Percentiles rank a stretch among this genome's conserved stretches.
phyloP scores from a whole-genome alignment of 2,797 vertebrate species.

The Microctenopoma lineatum region DNA sequence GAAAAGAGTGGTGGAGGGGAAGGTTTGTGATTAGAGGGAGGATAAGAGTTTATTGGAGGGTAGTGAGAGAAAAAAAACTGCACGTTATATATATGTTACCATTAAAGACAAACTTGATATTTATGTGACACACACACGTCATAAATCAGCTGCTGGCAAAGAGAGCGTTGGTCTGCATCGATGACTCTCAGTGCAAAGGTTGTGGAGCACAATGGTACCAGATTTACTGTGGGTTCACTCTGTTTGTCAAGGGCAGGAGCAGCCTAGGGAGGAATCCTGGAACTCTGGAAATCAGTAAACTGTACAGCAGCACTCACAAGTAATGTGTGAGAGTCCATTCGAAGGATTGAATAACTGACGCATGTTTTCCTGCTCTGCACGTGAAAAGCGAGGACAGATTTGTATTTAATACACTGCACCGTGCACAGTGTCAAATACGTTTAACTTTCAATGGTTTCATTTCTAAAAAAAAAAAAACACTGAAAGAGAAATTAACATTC shows the following conservation, averaged over 20 bases:
- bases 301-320: constrained; percentile 33
- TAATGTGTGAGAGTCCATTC: constrained; percentile 8
- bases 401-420: not conserved
- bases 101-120: constrained; percentile 8
- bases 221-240: constrained; percentile 72
- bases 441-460: too few species aligned
- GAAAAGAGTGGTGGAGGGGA: not conserved
- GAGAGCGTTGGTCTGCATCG: constrained; percentile 32
- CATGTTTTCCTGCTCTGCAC: constrained; percentile 7
- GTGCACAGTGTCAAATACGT: not conserved
- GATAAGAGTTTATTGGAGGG: not conserved
- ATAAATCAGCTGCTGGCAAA: constrained; percentile 58
- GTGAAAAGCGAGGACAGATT: not conserved
- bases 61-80: not conserved
- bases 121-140: constrained; percentile 22
- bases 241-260: constrained; percentile 82
- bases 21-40: not conserved
- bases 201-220: constrained; percentile 50
- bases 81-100: constrained; percentile 13
- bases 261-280: constrained; percentile 49
- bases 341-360: constrained; percentile 33
- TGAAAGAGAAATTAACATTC: not conserved
- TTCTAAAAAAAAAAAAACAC: not conserved
- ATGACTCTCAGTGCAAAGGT: constrained; percentile 51
- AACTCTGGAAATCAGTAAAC: constrained; percentile 63